Conservation (phyloP, 92 coral and sea anemone genomes). For the Virgularia gustaviana region DNA sequence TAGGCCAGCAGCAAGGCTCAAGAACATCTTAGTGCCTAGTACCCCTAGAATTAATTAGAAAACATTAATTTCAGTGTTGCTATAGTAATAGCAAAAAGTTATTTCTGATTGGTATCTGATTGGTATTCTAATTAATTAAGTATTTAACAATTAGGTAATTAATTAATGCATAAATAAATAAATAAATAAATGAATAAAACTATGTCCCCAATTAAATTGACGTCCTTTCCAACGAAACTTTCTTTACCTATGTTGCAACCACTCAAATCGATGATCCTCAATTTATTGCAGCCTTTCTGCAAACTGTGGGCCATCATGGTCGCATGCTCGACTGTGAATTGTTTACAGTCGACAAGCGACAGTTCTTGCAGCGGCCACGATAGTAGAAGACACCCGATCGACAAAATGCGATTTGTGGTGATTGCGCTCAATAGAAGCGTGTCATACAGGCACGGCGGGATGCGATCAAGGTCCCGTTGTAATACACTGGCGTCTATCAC, state of each 20-base stretch:
- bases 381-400: slow-evolving; percentile 50
- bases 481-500: too few species aligned
- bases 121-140: background rate
- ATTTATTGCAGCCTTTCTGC: slow-evolving; percentile 46
- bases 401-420: slow-evolving; percentile 55
- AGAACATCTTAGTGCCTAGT: slow-evolving; percentile 5
- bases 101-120: background rate
- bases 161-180: too few species aligned
- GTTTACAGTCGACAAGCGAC: slow-evolving; percentile 54
- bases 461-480: too few species aligned
- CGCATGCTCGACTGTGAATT: slow-evolving; percentile 62
- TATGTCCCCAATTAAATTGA: background rate
- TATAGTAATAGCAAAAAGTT: background rate
- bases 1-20: background rate
- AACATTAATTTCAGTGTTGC: background rate
- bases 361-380: slow-evolving; percentile 76
- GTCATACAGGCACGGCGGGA: slow-evolving; percentile 63
- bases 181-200: background rate
- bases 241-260: slow-evolving; percentile 83
- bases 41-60: background rate
- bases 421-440: slow-evolving; percentile 64
- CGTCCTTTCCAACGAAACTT: background rate
- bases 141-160: too few species aligned
- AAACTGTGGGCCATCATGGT: slow-evolving; percentile 71
- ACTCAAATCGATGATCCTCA: slow-evolving; percentile 65